Evolutionary conservation across 2,888 invertebrate species (phyloP), one percentile per base, ranked within the genome.

Genomic region (Scaptodrosophila latifasciaeformis): DNA sequence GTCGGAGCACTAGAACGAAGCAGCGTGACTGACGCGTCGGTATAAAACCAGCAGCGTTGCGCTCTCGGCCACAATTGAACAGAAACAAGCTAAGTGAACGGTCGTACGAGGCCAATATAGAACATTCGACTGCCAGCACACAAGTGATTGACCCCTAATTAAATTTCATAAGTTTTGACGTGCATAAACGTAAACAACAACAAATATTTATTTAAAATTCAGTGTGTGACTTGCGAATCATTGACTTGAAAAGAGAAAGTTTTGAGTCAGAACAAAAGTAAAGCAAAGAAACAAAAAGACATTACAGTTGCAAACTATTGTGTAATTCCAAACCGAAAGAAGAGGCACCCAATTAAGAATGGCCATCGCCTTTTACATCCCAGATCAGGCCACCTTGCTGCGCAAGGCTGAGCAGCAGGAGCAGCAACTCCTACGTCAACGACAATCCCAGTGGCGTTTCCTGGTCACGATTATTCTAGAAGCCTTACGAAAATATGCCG

Each of bases 361-460:
- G 84, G 84, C 84, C 24, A 70, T 84, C 52, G 85, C 84, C 37
- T 85, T 85, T 46, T 85, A 70, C 42, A 85, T 84, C 45, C 84
- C 84, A 46, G 85, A 84, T 52, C 85, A 85, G 65, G 82, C 77
- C 18, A 72, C 55, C 12, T 45, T 85, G 48, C 60, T 83, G 60
- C 83, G 84, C 9, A 82, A 84, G 59, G 81, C 84, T 24, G 63
- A 58, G 27, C 77, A 82, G 30, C 77, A 82, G 67, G 84, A 84
- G 62, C 81, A 79, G 47, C 79, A 79, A 39, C 70, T 85, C 48
- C 53, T 84, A 21, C 81, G 81, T 27, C 65, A 77, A 63, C 81
- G 81, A 17, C 77, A 82, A 44, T 68, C 74, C 48, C 83, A 84
- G 43, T 81, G 80, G 76, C 62, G 63, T 21, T 59, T 74, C 29